These are phyloP conservation scores for Neopelma chrysocephalum DNA, from an alignment of 2,797 vertebrate genomes.

Conservation along the genomic window DNA sequence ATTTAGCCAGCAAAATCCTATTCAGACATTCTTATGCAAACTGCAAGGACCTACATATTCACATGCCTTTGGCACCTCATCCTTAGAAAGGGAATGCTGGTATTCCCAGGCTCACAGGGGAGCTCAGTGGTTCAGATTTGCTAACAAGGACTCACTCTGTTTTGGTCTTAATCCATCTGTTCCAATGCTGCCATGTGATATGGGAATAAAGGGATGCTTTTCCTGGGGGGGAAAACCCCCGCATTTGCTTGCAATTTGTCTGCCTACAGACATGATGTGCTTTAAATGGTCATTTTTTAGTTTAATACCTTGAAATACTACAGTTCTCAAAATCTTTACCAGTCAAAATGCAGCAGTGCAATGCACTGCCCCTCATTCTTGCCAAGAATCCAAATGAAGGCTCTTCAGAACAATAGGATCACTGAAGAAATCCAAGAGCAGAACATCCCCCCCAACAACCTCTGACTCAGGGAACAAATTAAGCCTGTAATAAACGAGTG, in stretches of 20 bases:
- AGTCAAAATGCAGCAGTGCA: not conserved
- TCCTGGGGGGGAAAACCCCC: not conserved
- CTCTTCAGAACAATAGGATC: not conserved
- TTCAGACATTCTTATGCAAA: not conserved
- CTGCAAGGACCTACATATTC: not conserved
- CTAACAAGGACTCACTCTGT: not conserved
- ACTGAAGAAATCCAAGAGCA: not conserved
- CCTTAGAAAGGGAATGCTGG: not conserved
- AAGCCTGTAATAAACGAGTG: not conserved
- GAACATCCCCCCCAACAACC: not conserved
- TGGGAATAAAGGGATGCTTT: not conserved
- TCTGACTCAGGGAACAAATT: not conserved
- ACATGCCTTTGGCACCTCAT: not conserved
- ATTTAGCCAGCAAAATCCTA: not conserved
- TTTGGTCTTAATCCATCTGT: not conserved
- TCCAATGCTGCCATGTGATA: not conserved
- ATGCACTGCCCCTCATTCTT: not conserved
- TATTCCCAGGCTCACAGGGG: not conserved
- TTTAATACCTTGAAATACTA: not conserved
- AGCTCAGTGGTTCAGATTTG: not conserved
- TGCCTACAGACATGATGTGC: not conserved
- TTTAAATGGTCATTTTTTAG: not conserved
- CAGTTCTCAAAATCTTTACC: not conserved
- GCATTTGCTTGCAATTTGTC: not conserved
- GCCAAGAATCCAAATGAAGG: not conserved